Conservation (phyloP, 2,888 invertebrate species). For the Lasioglossum lativentre region DNA sequence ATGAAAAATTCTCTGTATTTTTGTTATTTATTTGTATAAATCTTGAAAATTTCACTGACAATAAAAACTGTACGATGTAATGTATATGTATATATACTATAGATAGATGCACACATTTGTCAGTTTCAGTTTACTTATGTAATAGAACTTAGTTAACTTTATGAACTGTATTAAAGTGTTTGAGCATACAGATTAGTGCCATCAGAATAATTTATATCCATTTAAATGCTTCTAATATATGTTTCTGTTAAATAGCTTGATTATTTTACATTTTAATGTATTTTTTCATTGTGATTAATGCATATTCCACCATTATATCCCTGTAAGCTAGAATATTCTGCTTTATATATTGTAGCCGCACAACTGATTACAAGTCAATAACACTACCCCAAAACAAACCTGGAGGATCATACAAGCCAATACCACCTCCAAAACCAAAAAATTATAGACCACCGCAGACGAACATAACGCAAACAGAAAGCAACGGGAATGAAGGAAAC, state of each 20-base stretch:
- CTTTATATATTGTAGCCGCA: conserved; percentile 78
- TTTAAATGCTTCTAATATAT: neutral
- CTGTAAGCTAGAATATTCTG: conserved; percentile 76
- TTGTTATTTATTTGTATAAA: neutral
- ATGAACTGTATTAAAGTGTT: neutral
- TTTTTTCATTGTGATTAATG: neutral
- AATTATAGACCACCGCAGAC: conserved; percentile 92
- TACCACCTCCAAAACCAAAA: conserved; percentile 97
- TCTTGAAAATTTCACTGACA: neutral
- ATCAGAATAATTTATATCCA: neutral
- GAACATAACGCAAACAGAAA: conserved; percentile 79
- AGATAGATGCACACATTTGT: neutral
- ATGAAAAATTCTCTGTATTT: neutral
- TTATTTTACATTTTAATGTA: neutral
- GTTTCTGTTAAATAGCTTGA: neutral
- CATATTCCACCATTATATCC: conserved; percentile 41
- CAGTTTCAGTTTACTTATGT: neutral
- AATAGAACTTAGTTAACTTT: neutral
- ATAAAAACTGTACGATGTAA: neutral
- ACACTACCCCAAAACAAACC: conserved; percentile 80
- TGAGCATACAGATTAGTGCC: neutral
- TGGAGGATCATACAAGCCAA: conserved; percentile 90
- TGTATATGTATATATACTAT: neutral
- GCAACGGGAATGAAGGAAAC: conserved; percentile 80
- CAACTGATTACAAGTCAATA: conserved; percentile 83